Evolutionary conservation across 1,140 invertebrate species (phyloP), one percentile per base, ranked within the genome.

Genomic region (Heliconius melpomene): DNA sequence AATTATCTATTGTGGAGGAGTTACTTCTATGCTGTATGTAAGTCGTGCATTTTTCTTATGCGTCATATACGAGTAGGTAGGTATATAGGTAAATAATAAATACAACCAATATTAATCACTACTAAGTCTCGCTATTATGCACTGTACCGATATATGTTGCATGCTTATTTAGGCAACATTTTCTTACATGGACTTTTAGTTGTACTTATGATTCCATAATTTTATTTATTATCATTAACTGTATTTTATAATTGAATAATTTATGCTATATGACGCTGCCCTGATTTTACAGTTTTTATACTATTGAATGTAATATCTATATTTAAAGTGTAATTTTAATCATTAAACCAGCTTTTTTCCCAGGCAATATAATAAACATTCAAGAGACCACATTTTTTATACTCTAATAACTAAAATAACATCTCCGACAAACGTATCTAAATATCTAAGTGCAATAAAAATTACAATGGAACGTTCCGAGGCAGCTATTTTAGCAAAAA

Each of bases 401-500:
- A 38, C 36, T 40, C 78, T 75, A 79, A 83, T 81, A 81, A 81
- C 57, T 73, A 79, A 78, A 80, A 82, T 57, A 57, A 78, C 81
- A 84, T 85, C 82, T 73, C 84, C 82, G 83, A 85, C 84, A 85
- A 85, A 85, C 81, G 75, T 78, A 78, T 84, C 85, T 38, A 70
- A 86, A 87, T 84, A 83, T 87, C 80, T 85, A 82, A 77, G 81
- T 82, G 85, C 86, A 90, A 90, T 91, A 92, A 91, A 93, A 81
- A 81, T 82, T 29, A 92, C 89, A 92, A 91, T 86, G 79, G 86
- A 72, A 79, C 70, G 79, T 79, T 50, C 40, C 85, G 74, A 72
- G 54, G 71, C 80, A 82, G 80, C 84, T 82, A 84, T 85, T 77
- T 80, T 82, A 57, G 80, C 84, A 87, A 85, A 89, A 89, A 89